phyloP scores from a whole-genome alignment of 92 coral and sea anemone genomes.

The Phenganax subtilis region DNA sequence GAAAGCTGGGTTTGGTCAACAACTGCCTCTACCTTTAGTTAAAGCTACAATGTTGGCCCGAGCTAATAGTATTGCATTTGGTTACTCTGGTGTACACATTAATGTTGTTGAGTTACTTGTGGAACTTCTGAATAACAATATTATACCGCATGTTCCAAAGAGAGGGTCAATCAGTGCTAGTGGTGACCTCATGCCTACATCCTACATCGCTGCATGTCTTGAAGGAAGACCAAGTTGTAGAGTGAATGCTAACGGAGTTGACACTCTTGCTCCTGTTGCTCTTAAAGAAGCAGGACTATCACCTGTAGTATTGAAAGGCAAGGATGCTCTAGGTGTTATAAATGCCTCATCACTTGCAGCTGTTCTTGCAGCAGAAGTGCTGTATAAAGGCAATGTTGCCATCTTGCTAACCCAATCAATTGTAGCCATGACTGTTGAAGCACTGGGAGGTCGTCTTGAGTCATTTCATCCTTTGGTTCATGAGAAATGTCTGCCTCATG shows the following conservation, averaged over 20 bases:
- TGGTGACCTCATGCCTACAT: slow-evolving; percentile 49
- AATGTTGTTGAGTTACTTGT: slow-evolving; percentile 27
- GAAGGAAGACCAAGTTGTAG: slow-evolving; percentile 37
- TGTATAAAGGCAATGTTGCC: slow-evolving; percentile 42
- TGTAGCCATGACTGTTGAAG: slow-evolving; percentile 44
- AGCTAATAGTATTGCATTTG: slow-evolving; percentile 44
- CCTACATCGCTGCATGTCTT: slow-evolving; percentile 44
- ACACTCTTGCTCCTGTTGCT: slow-evolving; percentile 37
- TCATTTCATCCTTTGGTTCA: slow-evolving; percentile 44
- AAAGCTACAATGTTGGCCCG: slow-evolving; percentile 46
- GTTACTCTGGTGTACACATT: slow-evolving; percentile 43
- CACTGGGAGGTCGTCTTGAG: slow-evolving; percentile 39
- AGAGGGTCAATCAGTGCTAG: slow-evolving; percentile 51
- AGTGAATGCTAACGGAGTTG: slow-evolving; percentile 31
- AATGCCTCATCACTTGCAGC: slow-evolving; percentile 46
- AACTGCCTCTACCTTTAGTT: slow-evolving; percentile 33
- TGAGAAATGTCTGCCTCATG: slow-evolving; percentile 35
- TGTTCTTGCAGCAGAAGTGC: slow-evolving; percentile 22
- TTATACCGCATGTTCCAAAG: slow-evolving; percentile 44
- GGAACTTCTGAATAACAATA: slow-evolving; percentile 35
- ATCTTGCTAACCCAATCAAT: slow-evolving; percentile 41
- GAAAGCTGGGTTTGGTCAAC: slow-evolving; percentile 44
- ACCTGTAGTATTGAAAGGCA: slow-evolving; percentile 37
- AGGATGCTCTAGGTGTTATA: slow-evolving; percentile 40
- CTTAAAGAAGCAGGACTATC: slow-evolving; percentile 37